Evolutionary conservation across 2,888 invertebrate species (phyloP).

Genomic region (Saturnia pavonia): DNA sequence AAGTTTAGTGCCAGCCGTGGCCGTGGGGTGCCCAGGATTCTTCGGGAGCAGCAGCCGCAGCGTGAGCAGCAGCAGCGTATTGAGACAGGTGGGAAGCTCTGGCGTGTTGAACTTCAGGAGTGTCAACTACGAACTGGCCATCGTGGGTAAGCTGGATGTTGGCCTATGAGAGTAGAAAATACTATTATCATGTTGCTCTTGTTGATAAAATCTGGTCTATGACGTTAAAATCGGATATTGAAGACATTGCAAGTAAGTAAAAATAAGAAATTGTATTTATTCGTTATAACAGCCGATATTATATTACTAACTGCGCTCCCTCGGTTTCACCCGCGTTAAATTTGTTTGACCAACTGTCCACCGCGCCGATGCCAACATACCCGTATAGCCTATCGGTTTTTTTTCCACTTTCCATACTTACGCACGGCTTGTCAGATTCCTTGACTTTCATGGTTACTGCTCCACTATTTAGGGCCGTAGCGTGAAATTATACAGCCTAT

Average conservation of each 20-base stretch:
- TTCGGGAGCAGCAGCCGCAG: conserved; percentile 72
- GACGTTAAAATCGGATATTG: not conserved
- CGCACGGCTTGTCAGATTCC: too few relatives aligned
- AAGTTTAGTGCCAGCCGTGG: conserved; percentile 68
- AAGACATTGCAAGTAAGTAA: not conserved
- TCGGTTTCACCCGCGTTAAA: too few relatives aligned
- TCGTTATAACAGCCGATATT: too few relatives aligned
- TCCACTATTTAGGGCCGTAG: too few relatives aligned
- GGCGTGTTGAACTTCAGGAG: conserved; percentile 77
- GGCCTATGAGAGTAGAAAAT: conserved; percentile 46
- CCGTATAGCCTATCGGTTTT: too few relatives aligned
- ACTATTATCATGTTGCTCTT: not conserved
- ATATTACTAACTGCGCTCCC: too few relatives aligned
- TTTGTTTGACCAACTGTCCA: too few relatives aligned
- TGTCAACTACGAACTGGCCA: conserved; percentile 77
- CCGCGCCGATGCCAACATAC: too few relatives aligned
- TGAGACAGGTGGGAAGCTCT: conserved; percentile 71
- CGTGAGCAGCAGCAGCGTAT: conserved; percentile 72
- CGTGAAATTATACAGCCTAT: too few relatives aligned
- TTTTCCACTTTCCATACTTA: too few relatives aligned
- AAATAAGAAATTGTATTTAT: too few relatives aligned
- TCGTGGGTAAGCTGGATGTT: conserved; percentile 78
- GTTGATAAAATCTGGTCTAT: not conserved
- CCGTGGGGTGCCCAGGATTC: conserved; percentile 67
- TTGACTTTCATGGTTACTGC: too few relatives aligned